A percentile compares a stretch with the other conserved stretches of the same genome.
These are phyloP conservation scores for Jaculus jaculus DNA, from an alignment of 2,113 vertebrate species.

Conservation along the genomic window DNA sequence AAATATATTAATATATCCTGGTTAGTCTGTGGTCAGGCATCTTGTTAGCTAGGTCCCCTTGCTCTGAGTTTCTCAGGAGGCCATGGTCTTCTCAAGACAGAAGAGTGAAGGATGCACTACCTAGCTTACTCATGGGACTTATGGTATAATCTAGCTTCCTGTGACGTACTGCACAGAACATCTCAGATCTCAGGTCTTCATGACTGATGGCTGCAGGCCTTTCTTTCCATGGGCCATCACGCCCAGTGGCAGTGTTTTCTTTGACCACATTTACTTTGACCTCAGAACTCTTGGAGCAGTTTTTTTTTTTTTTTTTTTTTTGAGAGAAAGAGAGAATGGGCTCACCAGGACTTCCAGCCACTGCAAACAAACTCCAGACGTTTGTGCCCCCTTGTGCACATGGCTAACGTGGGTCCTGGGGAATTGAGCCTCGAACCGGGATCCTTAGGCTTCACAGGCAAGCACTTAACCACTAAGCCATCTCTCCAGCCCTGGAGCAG, in stretches of 20 bases:
- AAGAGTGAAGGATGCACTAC: background rate
- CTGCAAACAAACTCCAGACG: too few species aligned
- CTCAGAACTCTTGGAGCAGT: background rate
- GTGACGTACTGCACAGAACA: background rate
- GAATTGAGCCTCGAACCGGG: too few species aligned
- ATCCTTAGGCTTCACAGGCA: too few species aligned
- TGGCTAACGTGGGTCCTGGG: too few species aligned
- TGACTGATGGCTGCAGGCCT: background rate
- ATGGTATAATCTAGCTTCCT: background rate
- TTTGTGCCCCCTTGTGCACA: too few species aligned
- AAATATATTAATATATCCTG: too few species aligned
- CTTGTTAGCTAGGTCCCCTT: background rate
- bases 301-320: too few species aligned
- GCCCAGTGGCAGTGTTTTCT: conserved; percentile 20
- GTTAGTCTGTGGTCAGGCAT: too few species aligned
- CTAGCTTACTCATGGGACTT: background rate
- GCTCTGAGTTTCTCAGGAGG: background rate
- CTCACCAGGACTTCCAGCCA: too few species aligned
- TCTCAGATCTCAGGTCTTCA: conserved; percentile 23
- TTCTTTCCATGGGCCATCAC: background rate
- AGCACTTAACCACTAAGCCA: too few species aligned
- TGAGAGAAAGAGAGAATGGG: too few species aligned
- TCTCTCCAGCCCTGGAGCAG: too few species aligned
- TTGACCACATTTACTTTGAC: background rate
- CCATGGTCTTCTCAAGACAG: background rate